These are phyloP conservation scores for Meloidogyne hapla DNA, from an alignment of 1,140 invertebrate genomes.

Conservation along the genomic window DNA sequence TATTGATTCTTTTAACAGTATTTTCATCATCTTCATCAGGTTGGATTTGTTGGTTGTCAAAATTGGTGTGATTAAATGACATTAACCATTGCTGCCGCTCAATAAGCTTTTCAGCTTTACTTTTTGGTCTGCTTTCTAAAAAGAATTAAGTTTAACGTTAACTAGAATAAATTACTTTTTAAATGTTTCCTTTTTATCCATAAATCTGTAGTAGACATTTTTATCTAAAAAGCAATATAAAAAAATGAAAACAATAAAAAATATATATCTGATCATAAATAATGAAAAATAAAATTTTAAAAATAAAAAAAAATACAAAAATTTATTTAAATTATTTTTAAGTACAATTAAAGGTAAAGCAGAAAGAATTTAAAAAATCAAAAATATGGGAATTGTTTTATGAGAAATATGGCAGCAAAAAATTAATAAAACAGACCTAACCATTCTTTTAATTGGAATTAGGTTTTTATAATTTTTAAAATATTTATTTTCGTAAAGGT, in stretches of 20 bases:
- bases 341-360: conserved; percentile 4
- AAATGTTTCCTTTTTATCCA: background rate
- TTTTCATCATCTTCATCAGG: background rate
- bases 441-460: background rate
- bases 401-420: conserved; percentile 9
- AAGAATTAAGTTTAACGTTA: background rate
- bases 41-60: background rate
- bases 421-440: background rate
- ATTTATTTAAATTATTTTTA: background rate
- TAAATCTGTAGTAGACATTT: background rate
- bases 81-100: conserved; percentile 14
- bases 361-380: background rate
- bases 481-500: background rate
- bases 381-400: background rate
- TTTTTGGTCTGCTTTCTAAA: conserved; percentile 19
- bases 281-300: too few relatives aligned
- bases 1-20: background rate
- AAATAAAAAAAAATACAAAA: background rate
- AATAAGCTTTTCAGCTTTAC: conserved; percentile 15
- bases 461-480: background rate
- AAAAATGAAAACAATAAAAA: background rate
- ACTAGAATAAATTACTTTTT: background rate
- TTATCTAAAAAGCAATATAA: background rate
- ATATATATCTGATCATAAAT: background rate
- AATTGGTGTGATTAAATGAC: conserved; percentile 9